A percentile compares a stretch with the other conserved stretches of the same genome.
Conservation (phyloP, 2,797 vertebrate genomes). For the Liasis olivaceus region DNA sequence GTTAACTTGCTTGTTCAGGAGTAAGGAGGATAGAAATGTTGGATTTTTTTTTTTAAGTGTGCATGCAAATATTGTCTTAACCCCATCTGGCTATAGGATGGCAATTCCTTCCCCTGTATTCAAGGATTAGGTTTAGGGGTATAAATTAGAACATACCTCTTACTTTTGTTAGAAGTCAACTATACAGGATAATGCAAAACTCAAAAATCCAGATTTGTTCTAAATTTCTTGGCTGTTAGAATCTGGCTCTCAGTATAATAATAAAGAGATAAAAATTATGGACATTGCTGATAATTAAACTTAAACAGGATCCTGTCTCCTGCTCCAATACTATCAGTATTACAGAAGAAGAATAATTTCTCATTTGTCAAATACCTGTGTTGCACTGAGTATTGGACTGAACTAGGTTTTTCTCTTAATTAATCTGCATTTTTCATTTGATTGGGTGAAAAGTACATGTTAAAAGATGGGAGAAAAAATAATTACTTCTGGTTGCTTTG, state of each 20-base stretch:
- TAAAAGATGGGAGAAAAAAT: neutral
- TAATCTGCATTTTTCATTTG: neutral
- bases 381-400: neutral
- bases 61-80: conserved; percentile 56
- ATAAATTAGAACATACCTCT: conserved; percentile 26
- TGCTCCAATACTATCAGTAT: neutral
- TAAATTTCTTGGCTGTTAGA: neutral
- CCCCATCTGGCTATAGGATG: conserved; percentile 42
- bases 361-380: neutral
- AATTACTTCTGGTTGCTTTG: neutral
- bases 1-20: neutral
- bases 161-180: neutral
- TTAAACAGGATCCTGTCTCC: neutral
- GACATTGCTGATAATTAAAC: neutral
- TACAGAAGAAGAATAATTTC: neutral
- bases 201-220: neutral
- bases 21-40: neutral
- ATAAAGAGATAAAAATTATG: neutral
- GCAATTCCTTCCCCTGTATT: conserved; percentile 43
- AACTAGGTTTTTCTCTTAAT: neutral
- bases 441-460: no score
- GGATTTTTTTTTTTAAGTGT: conserved; percentile 4
- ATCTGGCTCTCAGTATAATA: neutral
- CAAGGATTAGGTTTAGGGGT: conserved; percentile 28
- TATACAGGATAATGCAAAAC: neutral